Evolutionary conservation across 1,140 invertebrate species (phyloP).

Genomic region (Euschistus heros): DNA sequence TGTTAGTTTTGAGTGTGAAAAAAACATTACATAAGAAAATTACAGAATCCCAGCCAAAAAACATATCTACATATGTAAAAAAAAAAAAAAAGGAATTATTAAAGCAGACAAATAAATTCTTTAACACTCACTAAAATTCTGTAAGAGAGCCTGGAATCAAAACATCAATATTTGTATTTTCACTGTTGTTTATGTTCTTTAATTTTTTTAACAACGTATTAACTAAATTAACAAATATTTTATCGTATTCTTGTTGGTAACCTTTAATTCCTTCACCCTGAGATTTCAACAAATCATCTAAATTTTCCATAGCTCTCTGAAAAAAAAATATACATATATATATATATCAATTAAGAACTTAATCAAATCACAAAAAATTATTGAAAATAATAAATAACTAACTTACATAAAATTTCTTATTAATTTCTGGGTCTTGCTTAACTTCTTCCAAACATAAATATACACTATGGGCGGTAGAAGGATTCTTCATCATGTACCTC

Average conservation of each 20-base stretch:
- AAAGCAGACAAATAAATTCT: conserved; percentile 16
- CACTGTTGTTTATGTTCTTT: conserved; percentile 8
- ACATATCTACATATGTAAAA: no score
- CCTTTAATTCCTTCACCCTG: conserved; percentile 12
- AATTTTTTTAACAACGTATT: conserved; percentile 13
- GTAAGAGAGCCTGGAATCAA: conserved; percentile 25
- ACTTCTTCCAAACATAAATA: conserved; percentile 49
- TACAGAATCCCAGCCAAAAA: no score
- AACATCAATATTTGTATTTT: conserved; percentile 2
- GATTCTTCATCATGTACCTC: conserved; percentile 49
- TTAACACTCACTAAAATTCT: conserved; percentile 25
- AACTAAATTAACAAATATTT: conserved; percentile 20
- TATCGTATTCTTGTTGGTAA: conserved; percentile 20
- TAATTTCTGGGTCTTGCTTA: conserved; percentile 43
- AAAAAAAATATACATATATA: conserved; percentile 27
- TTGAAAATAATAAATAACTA: not conserved
- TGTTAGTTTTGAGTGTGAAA: no score
- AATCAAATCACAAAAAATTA: not conserved
- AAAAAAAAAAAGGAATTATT: no score
- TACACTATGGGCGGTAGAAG: conserved; percentile 44
- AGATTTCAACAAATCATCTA: conserved; percentile 17
- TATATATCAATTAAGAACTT: not conserved
- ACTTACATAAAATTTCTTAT: conserved; percentile 34
- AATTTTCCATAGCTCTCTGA: conserved; percentile 43
- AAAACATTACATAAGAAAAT: no score